Evolutionary conservation across 2,113 vertebrate species (phyloP).

Genomic region (Cyprinus carpio): DNA sequence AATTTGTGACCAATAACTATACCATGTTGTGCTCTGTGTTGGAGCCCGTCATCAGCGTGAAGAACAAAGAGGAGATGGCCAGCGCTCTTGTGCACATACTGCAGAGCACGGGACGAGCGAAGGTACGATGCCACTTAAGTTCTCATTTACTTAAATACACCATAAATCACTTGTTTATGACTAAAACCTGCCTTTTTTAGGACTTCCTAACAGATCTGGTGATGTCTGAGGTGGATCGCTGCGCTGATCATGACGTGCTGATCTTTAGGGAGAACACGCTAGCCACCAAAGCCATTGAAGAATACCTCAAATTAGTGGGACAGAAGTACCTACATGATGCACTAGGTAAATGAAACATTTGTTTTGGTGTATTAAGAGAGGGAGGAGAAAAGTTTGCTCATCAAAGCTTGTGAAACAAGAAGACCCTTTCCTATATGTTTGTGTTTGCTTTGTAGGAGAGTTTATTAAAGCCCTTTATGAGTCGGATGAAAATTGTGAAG

Average conservation of each 20-base stretch:
- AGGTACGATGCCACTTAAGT: conserved; percentile 72
- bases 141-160: neutral
- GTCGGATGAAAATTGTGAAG: conserved; percentile 97
- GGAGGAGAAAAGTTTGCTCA: no score
- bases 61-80: conserved; percentile 96
- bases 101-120: conserved; percentile 93
- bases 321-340: conserved; percentile 96
- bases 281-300: conserved; percentile 95
- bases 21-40: conserved; percentile 90
- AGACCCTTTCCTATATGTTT: neutral
- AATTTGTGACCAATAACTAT: conserved; percentile 94
- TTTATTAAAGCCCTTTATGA: conserved; percentile 96
- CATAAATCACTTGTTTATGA: neutral
- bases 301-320: conserved; percentile 94
- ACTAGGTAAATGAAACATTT: conserved; percentile 78
- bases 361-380: neutral
- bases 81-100: conserved; percentile 95
- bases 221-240: conserved; percentile 95
- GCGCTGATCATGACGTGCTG: conserved; percentile 91
- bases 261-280: conserved; percentile 98
- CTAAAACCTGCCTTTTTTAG: conserved; percentile 65
- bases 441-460: conserved; percentile 78
- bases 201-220: conserved; percentile 96
- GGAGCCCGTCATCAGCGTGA: conserved; percentile 94
- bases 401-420: neutral